Percentiles rank a stretch among this genome's conserved stretches.
These are phyloP conservation scores for Dorcus parallelipipedus DNA, from an alignment of 2,888 invertebrate genomes.

Conservation along the genomic window DNA sequence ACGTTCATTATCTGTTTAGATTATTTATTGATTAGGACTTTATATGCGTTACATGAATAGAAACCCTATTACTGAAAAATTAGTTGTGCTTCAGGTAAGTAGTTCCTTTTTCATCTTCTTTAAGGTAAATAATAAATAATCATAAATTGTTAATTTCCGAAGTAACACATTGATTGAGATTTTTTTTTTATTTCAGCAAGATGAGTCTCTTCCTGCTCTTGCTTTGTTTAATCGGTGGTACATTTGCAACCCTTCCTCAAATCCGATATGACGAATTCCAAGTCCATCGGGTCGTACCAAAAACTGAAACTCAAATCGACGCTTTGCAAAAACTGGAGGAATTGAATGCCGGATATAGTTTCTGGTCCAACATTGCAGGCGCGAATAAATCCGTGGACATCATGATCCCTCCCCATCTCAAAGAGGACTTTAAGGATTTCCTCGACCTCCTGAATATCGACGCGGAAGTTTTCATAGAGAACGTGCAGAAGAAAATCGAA, in stretches of 20 bases:
- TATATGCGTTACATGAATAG: too few species aligned
- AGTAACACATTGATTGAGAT: too few species aligned
- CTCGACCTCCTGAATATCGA: conserved; percentile 46
- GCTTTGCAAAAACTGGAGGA: conserved; percentile 46
- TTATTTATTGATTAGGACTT: too few species aligned
- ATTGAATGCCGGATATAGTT: conserved; percentile 38
- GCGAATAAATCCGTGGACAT: conserved; percentile 50
- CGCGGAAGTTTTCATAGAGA: conserved; percentile 50
- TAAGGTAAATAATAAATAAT: too few species aligned
- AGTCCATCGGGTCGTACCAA: conserved; percentile 37
- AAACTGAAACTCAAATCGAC: conserved; percentile 39
- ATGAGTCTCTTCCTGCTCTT: too few species aligned
- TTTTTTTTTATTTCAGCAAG: too few species aligned
- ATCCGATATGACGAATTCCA: conserved; percentile 33
- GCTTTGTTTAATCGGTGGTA: too few species aligned
- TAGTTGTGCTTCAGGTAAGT: too few species aligned
- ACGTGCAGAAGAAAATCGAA: conserved; percentile 56
- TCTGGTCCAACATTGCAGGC: conserved; percentile 48
- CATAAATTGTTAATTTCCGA: too few species aligned
- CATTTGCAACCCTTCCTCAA: conserved; percentile 4
- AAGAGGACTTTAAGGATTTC: conserved; percentile 48
- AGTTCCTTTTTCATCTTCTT: too few species aligned
- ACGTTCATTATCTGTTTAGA: too few species aligned
- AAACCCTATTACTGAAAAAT: too few species aligned
- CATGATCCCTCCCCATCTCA: conserved; percentile 59